phyloP scores from a whole-genome alignment of 2,113 vertebrate species.

The Nanorana parkeri region DNA sequence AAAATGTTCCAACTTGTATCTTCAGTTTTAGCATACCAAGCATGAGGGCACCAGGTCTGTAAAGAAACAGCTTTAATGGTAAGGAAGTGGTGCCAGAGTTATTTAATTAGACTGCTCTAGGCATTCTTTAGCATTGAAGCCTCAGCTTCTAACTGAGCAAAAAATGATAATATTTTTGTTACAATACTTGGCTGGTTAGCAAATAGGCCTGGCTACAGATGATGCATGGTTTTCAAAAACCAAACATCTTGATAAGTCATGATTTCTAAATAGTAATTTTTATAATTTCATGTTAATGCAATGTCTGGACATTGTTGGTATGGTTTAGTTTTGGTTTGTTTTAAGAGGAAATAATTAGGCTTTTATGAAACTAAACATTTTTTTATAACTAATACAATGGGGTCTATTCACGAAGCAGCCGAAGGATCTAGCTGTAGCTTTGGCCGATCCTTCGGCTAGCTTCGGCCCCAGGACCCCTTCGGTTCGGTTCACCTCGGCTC shows the following conservation, averaged over 20 bases:
- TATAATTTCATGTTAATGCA: too few species aligned
- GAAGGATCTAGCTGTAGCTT: too few species aligned
- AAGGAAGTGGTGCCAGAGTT: conserved; percentile 46
- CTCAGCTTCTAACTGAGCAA: not conserved
- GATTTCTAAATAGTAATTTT: not conserved
- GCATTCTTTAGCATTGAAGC: conserved; percentile 31
- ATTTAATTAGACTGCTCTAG: conserved; percentile 42
- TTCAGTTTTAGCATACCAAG: conserved; percentile 1
- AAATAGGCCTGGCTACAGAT: not conserved
- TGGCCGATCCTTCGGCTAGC: too few species aligned
- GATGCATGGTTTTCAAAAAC: conserved; percentile 5
- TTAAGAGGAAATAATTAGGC: not conserved
- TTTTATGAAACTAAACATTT: not conserved
- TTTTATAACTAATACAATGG: not conserved
- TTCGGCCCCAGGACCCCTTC: too few species aligned
- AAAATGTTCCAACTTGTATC: conserved; percentile 23
- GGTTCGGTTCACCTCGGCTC: too few species aligned
- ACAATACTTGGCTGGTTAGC: not conserved
- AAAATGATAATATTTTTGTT: conserved; percentile 48
- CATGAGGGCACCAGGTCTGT: not conserved
- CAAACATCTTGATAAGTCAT: not conserved
- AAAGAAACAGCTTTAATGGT: conserved; percentile 18
- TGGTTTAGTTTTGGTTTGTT: too few species aligned
- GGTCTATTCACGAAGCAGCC: not conserved
- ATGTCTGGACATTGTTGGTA: too few species aligned